Base-by-base conservation (phyloP, 1,140 invertebrate genomes). In the Reticulitermes speratus region DNA sequence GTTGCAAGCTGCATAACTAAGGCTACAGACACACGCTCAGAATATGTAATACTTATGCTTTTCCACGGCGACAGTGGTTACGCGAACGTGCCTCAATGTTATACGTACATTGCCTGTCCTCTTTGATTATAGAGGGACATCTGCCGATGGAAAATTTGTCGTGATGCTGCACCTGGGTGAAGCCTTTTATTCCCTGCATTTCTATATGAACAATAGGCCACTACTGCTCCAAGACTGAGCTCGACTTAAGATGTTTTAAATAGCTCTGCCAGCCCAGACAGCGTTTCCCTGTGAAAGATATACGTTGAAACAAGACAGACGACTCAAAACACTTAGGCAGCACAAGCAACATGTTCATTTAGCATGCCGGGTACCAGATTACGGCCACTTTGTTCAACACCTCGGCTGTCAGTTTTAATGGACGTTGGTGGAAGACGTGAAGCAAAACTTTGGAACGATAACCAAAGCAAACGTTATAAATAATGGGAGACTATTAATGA, bases 311-410 rank as follows among this genome's bases (percentile, higher is more conserved):
- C 25, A 75, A 75, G 65, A 75, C 65, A 75, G 65, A 75, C 65
- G 65, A 30, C n/a, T 75, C 65, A 75, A 75, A 75, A 75, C 65
- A 75, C 65, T 75, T 30, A 30, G n/a, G 25, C 65, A 30, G 3
- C 65, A 75, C 65, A 30, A 75, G 65, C 65, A 75, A 75, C 65
- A 75, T 75, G 65, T 75, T 75, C 65, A 75, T 75, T 75, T 75
- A 75, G 65, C n/a, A 7, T 30, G 65, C n/a, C 25, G 25, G 65
- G 3, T 75, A 75, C 65, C 25, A 75, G 65, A 75, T 30, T 75
- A 75, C 65, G n/a, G 65, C 65, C n/a, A 75, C 65, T 75, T 75
- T 75, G 65, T 75, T 75, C 65, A 75, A n/a, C n/a, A 75, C 65
- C 65, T 75, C 65, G n/a, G n/a, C 65, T 75, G 65, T 75, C 65